Evolutionary conservation across 1,140 invertebrate genomes (phyloP).

Genomic region (Eubasilissa regina): DNA sequence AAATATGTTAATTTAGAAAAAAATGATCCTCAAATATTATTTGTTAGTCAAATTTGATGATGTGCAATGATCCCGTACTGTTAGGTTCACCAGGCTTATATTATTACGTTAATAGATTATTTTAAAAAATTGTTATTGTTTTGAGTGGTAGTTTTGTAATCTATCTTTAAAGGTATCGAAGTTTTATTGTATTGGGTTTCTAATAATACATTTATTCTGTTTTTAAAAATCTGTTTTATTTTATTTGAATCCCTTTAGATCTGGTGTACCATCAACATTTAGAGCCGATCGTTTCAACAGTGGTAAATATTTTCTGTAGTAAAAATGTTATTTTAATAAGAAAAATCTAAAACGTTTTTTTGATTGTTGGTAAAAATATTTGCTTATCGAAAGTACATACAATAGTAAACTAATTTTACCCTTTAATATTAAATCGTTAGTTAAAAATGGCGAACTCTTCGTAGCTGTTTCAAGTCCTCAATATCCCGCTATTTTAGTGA

Average conservation of each 20-base stretch:
- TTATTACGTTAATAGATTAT: slow-evolving; percentile 9
- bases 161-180: slow-evolving; percentile 29
- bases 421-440: too few species aligned
- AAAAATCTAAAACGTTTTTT: too few species aligned
- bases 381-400: too few species aligned
- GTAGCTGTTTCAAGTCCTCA: too few species aligned
- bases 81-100: slow-evolving; percentile 12
- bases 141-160: slow-evolving; percentile 42
- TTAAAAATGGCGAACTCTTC: too few species aligned
- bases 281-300: too few species aligned
- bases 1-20: background rate
- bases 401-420: too few species aligned
- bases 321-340: too few species aligned
- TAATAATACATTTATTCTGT: slow-evolving; percentile 45
- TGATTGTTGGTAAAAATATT: too few species aligned
- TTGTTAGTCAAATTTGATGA: slow-evolving; percentile 21
- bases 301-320: too few species aligned
- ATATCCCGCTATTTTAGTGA: too few species aligned
- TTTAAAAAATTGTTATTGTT: slow-evolving; percentile 41
- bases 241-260: background rate
- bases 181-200: slow-evolving; percentile 47
- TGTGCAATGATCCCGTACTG: slow-evolving; percentile 21
- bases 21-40: slow-evolving; percentile 1
- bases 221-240: slow-evolving; percentile 16
- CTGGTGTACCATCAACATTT: too few species aligned